Evolutionary conservation across 2,888 invertebrate genomes (phyloP).

Genomic region (Eristalinus aeneus): DNA sequence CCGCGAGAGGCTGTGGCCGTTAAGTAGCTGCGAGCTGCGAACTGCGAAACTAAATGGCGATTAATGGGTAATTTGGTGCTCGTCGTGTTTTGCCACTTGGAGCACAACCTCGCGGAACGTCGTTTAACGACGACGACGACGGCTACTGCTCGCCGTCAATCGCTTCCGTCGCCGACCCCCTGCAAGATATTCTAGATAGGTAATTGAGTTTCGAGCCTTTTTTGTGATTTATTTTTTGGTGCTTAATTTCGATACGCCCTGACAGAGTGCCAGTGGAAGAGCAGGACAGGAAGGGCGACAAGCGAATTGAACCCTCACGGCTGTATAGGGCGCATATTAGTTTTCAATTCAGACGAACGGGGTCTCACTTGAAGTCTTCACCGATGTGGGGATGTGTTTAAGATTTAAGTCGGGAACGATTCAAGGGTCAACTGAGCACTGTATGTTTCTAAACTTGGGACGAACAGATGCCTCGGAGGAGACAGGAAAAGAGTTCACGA

Average conservation of each 20-base stretch:
- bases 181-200: conserved; percentile 23
- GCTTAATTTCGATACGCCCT: not conserved
- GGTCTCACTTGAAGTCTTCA: not conserved
- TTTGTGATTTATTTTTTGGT: not conserved
- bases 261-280: too few species aligned
- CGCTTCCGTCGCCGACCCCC: too few species aligned
- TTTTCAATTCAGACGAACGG: conserved; percentile 1
- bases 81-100: conserved; percentile 66
- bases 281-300: not conserved
- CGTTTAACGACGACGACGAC: conserved; percentile 58
- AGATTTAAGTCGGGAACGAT: too few species aligned
- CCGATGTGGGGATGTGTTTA: too few species aligned
- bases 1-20: conserved; percentile 29
- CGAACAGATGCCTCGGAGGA: too few species aligned
- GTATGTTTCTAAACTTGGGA: too few species aligned
- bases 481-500: too few species aligned
- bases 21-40: conserved; percentile 63
- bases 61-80: conserved; percentile 70
- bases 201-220: not conserved
- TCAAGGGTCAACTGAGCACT: too few species aligned
- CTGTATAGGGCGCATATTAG: conserved; percentile 4
- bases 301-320: not conserved
- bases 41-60: conserved; percentile 67
- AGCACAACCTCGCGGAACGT: conserved; percentile 52
- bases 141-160: conserved; percentile 45